These are phyloP conservation scores for Tachina lurida DNA, from an alignment of 2,888 invertebrate genomes.

Conservation along the genomic window DNA sequence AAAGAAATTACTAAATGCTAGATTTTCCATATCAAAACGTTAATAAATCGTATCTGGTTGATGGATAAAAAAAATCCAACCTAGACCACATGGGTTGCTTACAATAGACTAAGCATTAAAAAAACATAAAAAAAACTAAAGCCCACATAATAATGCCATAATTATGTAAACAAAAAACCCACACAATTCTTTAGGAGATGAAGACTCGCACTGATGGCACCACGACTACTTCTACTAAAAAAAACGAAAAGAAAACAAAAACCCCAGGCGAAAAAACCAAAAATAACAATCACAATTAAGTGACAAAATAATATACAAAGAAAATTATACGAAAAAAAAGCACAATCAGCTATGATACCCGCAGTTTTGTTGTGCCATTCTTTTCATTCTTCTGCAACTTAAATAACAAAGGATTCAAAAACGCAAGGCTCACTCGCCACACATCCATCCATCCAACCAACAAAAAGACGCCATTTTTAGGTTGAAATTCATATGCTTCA, in stretches of 20 bases:
- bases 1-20: slow-evolving; percentile 20
- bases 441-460: neutral
- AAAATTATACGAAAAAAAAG: slow-evolving; percentile 39
- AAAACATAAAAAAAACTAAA: slow-evolving; percentile 38
- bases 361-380: slow-evolving; percentile 40
- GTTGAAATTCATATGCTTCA: slow-evolving; percentile 29
- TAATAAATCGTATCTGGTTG: slow-evolving; percentile 14
- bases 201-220: slow-evolving; percentile 15
- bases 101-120: slow-evolving; percentile 46
- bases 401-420: slow-evolving; percentile 44
- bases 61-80: slow-evolving; percentile 10
- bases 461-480: slow-evolving; percentile 54
- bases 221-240: slow-evolving; percentile 1
- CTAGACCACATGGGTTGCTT: slow-evolving; percentile 65
- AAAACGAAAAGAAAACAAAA: slow-evolving; percentile 36
- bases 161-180: slow-evolving; percentile 71
- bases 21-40: slow-evolving; percentile 14
- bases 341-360: slow-evolving; percentile 60
- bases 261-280: slow-evolving; percentile 56
- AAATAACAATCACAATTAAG: slow-evolving; percentile 70
- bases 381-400: neutral
- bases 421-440: slow-evolving; percentile 11
- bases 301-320: slow-evolving; percentile 57
- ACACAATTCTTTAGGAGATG: slow-evolving; percentile 59
- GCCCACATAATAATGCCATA: slow-evolving; percentile 71